These are phyloP conservation scores for Anthopleura xanthogrammica DNA, from an alignment of 92 coral and sea anemone species.

Conservation along the genomic window DNA sequence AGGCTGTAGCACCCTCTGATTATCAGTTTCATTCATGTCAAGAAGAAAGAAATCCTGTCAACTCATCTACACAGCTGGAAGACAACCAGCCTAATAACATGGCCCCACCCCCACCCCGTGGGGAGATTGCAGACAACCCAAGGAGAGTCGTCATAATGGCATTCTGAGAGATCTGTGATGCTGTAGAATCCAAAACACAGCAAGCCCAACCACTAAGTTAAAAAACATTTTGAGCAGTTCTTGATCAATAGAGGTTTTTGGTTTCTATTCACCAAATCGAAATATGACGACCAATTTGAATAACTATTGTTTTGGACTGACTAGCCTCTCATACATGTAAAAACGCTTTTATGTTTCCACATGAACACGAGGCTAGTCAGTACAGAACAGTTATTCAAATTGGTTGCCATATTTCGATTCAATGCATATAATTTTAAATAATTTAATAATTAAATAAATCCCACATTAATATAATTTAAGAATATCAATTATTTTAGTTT, in stretches of 20 bases:
- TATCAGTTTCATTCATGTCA: constrained; percentile 36
- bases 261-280: no score
- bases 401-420: no score
- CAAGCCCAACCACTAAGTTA: background rate
- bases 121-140: constrained; percentile 7
- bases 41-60: constrained; percentile 10
- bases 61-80: constrained; percentile 1
- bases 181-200: background rate
- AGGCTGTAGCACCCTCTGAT: constrained; percentile 7
- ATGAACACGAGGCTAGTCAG: no score
- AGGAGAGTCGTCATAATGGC: constrained; percentile 12
- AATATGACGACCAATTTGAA: no score
- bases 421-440: no score
- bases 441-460: no score
- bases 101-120: constrained; percentile 33
- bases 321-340: no score
- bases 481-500: no score
- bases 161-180: background rate
- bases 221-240: background rate
- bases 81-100: background rate
- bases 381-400: no score
- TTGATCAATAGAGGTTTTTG: background rate
- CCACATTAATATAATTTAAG: no score
- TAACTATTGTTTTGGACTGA: no score
- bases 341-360: no score